Base-by-base conservation (phyloP, 1,140 invertebrate species). In the Sycophila sp. region DNA sequence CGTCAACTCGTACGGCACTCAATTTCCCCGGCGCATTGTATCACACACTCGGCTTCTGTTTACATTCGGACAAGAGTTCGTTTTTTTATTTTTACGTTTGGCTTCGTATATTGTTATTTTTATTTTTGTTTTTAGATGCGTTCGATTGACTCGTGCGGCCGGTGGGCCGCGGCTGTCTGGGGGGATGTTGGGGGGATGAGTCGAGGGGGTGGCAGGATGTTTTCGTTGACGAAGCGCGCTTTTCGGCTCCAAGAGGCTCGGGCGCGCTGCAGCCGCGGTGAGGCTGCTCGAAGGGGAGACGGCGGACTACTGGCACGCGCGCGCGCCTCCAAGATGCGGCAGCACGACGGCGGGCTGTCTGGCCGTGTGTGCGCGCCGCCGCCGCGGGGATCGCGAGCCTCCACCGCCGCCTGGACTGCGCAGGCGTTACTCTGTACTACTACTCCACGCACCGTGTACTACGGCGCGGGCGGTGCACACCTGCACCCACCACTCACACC, bases 361-460 rank as follows among this genome's bases (percentile, higher is more conserved):
- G 45, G 4, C 8, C 26, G 49, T 15, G 22, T 24, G 22, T n/a
- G n/a, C 49, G 22, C 15, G 8, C 24, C 49, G 49, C 7, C 45
- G 19, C 19, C 15, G 1, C 8, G 28, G 0, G 15, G 8, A 2
- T 4, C 24, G 17, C 22, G 36, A 65, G 49, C 63, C 36, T 53
- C 24, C 19, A 2, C 15, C 17, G 1, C 36, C 19, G 30, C 15
- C 32, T 7, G 26, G 5, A 65, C 15, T 65, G 63, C 63, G 63
- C 63, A 65, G 38, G 63, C 63, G 63, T 64, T 38, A 17, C 22
- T n/a, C 13, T 17, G 8, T 30, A 30, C 24, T 19, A 47, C 15
- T 19, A 17, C 15, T 36, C 13, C 42, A 13, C 45, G n/a, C 24
- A 24, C 22, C 11, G 19, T 51, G 19, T 11, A 51, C 0, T 10